Evolutionary conservation across 2,888 invertebrate genomes (phyloP).

Genomic region (Habroteleia sp.): DNA sequence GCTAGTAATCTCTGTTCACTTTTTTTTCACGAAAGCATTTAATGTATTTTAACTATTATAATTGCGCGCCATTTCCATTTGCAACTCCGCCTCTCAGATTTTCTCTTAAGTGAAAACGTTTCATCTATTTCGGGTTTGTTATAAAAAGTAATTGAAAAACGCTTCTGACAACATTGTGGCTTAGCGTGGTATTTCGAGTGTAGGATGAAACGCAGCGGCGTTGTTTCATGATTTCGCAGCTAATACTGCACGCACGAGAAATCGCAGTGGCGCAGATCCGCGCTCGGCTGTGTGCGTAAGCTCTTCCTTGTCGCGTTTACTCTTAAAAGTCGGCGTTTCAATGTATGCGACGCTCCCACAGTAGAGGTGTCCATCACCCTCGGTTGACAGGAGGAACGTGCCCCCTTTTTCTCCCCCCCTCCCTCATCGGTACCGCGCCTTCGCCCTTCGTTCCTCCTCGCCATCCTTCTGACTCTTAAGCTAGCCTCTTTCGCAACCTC

Average conservation of each 20-base stretch:
- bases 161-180: conserved; percentile 8
- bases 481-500: conserved; percentile 64
- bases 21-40: too few species aligned
- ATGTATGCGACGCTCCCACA: conserved; percentile 75
- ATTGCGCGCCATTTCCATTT: too few species aligned
- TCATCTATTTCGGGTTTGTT: conserved; percentile 3
- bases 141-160: too few species aligned
- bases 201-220: conserved; percentile 34
- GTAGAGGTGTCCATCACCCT: conserved; percentile 80
- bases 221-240: conserved; percentile 39
- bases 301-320: conserved; percentile 62
- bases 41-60: too few species aligned
- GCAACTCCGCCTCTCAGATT: too few species aligned
- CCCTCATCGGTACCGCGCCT: conserved; percentile 46
- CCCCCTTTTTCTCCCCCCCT: conserved; percentile 62
- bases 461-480: conserved; percentile 62
- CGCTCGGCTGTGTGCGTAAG: conserved; percentile 45
- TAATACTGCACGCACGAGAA: conserved; percentile 41
- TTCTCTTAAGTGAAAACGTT: neutral
- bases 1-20: too few species aligned
- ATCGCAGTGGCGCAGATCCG: conserved; percentile 40
- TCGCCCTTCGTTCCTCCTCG: conserved; percentile 58
- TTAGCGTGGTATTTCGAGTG: conserved; percentile 36
- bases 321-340: conserved; percentile 62
- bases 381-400: conserved; percentile 79